A percentile compares a stretch with the other conserved stretches of the same genome.
Evolutionary conservation across 2,888 invertebrate species (phyloP).

Genomic region (Nomada hirtipes): DNA sequence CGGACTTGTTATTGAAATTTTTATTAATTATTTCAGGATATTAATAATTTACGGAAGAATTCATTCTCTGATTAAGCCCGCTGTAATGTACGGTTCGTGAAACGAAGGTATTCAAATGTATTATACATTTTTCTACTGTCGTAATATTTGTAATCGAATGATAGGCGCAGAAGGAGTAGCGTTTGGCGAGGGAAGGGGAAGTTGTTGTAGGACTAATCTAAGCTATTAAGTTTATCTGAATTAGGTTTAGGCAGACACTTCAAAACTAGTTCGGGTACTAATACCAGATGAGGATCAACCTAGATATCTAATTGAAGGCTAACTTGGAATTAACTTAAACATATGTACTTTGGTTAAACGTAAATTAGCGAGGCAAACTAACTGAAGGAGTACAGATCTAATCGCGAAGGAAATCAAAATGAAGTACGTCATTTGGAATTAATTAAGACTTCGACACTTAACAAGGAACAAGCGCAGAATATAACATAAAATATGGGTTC

Average conservation of each 20-base stretch:
- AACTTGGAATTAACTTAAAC: constrained; percentile 10
- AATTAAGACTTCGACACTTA: constrained; percentile 19
- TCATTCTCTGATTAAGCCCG: too few species aligned
- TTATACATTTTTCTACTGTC: too few species aligned
- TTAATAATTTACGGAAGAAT: too few species aligned
- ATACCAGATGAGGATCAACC: constrained; percentile 9
- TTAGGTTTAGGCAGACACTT: constrained; percentile 12
- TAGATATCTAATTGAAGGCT: constrained; percentile 23
- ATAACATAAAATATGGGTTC: background rate
- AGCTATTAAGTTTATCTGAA: constrained; percentile 1
- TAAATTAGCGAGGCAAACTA: background rate
- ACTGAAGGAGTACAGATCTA: constrained; percentile 5
- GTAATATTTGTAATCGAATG: too few species aligned
- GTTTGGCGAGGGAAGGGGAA: background rate
- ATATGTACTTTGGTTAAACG: constrained; percentile 13
- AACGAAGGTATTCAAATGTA: too few species aligned
- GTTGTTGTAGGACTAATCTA: background rate
- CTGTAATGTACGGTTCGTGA: too few species aligned
- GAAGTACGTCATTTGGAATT: constrained; percentile 17
- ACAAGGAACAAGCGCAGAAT: background rate
- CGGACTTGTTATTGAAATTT: too few species aligned
- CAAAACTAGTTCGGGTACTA: constrained; percentile 16
- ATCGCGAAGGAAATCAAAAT: background rate
- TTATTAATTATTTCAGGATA: too few species aligned
- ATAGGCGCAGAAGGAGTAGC: too few species aligned